These are phyloP conservation scores for Sesia bembeciformis DNA, from an alignment of 2,888 invertebrate species.

Conservation along the genomic window DNA sequence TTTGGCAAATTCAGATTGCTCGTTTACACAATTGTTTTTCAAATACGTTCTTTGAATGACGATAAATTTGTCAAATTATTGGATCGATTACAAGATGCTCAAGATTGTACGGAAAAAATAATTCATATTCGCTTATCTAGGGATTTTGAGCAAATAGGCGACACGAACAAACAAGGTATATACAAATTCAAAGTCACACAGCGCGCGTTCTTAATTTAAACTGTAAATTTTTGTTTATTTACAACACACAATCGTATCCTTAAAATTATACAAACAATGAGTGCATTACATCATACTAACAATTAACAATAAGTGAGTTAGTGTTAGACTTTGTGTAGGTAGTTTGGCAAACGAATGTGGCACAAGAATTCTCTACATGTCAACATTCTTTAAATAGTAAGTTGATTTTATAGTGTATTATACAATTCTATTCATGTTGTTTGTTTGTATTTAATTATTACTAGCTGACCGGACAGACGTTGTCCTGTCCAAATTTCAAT, in stretches of 20 bases:
- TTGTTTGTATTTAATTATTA: too few relatives aligned
- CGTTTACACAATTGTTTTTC: too few relatives aligned
- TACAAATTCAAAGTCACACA: constrained; percentile 49
- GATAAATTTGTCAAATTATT: too few relatives aligned
- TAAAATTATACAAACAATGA: constrained; percentile 36
- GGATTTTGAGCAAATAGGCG: constrained; percentile 50
- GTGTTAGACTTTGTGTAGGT: constrained; percentile 9
- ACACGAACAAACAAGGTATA: constrained; percentile 21
- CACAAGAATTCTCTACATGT: too few relatives aligned
- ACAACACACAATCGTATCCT: constrained; percentile 41
- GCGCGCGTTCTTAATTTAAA: constrained; percentile 42
- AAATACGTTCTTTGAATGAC: too few relatives aligned
- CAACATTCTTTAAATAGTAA: too few relatives aligned
- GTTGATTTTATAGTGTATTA: too few relatives aligned
- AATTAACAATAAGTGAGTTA: constrained; percentile 42
- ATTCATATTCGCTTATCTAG: constrained; percentile 11
- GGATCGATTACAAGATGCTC: too few relatives aligned
- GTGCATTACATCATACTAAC: constrained; percentile 49
- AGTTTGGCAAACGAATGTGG: neutral
- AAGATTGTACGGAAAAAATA: neutral
- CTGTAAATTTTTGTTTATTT: constrained; percentile 27
- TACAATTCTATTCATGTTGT: too few relatives aligned
- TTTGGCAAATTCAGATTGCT: too few relatives aligned
- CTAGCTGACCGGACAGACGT: too few relatives aligned
- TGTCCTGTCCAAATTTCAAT: too few relatives aligned